A percentile compares a stretch with the other conserved stretches of the same genome.
These are phyloP conservation scores for Colostygia pectinataria DNA, from an alignment of 2,888 invertebrate species.

Conservation along the genomic window DNA sequence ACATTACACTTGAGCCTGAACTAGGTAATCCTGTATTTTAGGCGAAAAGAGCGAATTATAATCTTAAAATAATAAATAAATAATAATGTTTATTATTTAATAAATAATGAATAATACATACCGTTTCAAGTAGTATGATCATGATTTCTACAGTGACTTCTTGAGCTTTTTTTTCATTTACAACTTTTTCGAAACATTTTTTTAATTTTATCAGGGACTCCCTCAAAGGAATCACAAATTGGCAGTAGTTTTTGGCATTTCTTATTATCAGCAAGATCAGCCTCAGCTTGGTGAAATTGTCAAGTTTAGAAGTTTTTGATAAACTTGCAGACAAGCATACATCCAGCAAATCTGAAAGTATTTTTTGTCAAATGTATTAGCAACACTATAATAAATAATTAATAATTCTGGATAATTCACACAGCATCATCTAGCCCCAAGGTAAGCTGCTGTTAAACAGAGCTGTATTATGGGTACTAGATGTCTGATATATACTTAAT, in stretches of 20 bases:
- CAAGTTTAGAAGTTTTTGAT: constrained; percentile 53
- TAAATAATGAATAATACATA: constrained; percentile 38
- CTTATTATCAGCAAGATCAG: constrained; percentile 69
- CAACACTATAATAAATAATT: too few species aligned
- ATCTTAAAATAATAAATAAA: too few species aligned
- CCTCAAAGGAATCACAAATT: constrained; percentile 61
- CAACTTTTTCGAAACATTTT: constrained; percentile 52
- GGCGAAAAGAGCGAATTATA: too few species aligned
- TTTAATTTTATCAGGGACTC: constrained; percentile 57
- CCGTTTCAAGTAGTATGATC: constrained; percentile 59
- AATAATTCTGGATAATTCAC: too few species aligned
- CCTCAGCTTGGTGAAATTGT: constrained; percentile 68
- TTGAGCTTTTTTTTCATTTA: constrained; percentile 65
- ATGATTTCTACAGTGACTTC: constrained; percentile 67
- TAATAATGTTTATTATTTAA: too few species aligned
- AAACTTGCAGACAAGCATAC: constrained; percentile 54
- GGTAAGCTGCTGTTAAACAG: too few species aligned
- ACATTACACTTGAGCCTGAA: too few species aligned
- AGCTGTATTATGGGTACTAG: too few species aligned
- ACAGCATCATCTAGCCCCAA: too few species aligned
- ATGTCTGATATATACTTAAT: too few species aligned
- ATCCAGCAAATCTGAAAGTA: constrained; percentile 64
- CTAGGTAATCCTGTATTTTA: too few species aligned
- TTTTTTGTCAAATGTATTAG: background rate
- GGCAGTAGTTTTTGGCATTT: constrained; percentile 66